These are phyloP conservation scores for Petaurus breviceps DNA, from an alignment of 2,113 vertebrate species.

Conservation along the genomic window DNA sequence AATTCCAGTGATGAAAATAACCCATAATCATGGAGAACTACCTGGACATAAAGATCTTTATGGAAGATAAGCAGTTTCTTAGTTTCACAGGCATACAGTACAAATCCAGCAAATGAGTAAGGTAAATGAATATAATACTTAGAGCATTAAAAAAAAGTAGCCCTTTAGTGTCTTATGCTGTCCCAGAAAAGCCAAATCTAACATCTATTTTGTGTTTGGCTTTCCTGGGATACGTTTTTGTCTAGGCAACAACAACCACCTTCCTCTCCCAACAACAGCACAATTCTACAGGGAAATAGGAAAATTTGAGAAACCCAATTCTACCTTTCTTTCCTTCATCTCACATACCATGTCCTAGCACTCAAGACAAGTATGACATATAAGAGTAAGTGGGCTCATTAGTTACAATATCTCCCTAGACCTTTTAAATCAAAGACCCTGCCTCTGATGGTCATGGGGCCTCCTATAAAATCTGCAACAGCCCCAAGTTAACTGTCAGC, in stretches of 20 bases:
- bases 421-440: slow-evolving; percentile 76
- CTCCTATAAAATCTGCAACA: slow-evolving; percentile 72
- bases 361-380: slow-evolving; percentile 52
- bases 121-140: background rate
- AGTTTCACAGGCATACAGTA: background rate
- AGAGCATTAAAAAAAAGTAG: background rate
- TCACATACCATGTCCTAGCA: slow-evolving; percentile 55
- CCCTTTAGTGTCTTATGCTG: background rate
- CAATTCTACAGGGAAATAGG: slow-evolving; percentile 60
- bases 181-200: slow-evolving; percentile 6
- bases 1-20: slow-evolving; percentile 36
- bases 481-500: slow-evolving; percentile 66
- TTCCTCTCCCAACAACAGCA: background rate
- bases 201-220: background rate
- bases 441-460: slow-evolving; percentile 66
- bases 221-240: slow-evolving; percentile 50
- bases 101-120: slow-evolving; percentile 25
- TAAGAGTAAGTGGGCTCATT: slow-evolving; percentile 66
- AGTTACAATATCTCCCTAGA: slow-evolving; percentile 69
- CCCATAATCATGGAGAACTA: background rate
- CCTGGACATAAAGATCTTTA: background rate
- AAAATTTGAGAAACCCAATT: slow-evolving; percentile 59
- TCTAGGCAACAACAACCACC: slow-evolving; percentile 26
- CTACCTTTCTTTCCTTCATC: slow-evolving; percentile 65
- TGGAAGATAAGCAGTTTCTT: slow-evolving; percentile 14